These are phyloP conservation scores for Itoplectis maculator DNA, from an alignment of 2,888 invertebrate species.

Conservation along the genomic window DNA sequence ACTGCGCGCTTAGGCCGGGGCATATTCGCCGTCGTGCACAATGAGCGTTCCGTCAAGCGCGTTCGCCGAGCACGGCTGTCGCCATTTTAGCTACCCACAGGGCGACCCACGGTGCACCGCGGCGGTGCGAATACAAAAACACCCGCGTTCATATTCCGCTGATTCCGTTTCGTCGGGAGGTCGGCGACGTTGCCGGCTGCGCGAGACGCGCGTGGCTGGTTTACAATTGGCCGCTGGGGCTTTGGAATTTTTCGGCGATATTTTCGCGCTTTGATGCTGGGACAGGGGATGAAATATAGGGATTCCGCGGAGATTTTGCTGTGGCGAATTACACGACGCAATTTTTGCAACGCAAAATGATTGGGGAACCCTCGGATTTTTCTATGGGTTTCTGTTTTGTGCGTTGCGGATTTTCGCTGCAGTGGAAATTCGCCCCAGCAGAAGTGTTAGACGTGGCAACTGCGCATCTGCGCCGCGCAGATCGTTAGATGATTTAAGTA, in stretches of 20 bases:
- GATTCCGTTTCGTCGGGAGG: slow-evolving; percentile 44
- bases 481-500: slow-evolving; percentile 82
- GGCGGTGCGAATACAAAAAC: slow-evolving; percentile 80
- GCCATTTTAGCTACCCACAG: slow-evolving; percentile 81
- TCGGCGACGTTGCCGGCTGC: slow-evolving; percentile 74
- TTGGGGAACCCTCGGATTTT: no score
- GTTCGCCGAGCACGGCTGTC: slow-evolving; percentile 77
- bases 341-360: neutral
- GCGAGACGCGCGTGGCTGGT: slow-evolving; percentile 31
- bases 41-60: slow-evolving; percentile 73
- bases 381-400: neutral
- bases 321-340: no score
- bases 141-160: slow-evolving; percentile 78
- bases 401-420: slow-evolving; percentile 29
- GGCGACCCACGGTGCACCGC: slow-evolving; percentile 78
- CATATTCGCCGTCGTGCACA: slow-evolving; percentile 74
- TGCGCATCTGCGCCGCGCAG: slow-evolving; percentile 78
- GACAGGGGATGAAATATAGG: neutral
- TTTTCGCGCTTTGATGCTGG: neutral
- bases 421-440: slow-evolving; percentile 49
- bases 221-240: slow-evolving; percentile 28
- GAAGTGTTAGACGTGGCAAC: slow-evolving; percentile 75
- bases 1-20: slow-evolving; percentile 77
- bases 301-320: no score
- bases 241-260: slow-evolving; percentile 29